phyloP scores from a whole-genome alignment of 1,140 invertebrate genomes.

The Tetramorium alpestre region DNA sequence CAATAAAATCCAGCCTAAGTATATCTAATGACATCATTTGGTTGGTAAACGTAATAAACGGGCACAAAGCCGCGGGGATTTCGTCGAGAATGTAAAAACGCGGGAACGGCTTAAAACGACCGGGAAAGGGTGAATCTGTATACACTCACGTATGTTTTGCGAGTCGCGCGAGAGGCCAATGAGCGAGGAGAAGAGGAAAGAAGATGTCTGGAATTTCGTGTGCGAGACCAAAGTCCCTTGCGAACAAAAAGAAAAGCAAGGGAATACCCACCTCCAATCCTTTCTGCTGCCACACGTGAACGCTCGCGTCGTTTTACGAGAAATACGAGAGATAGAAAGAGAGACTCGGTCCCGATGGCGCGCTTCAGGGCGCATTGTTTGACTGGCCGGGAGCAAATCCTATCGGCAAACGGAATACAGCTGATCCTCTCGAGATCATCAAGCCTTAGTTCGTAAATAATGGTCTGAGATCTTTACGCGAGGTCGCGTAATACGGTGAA shows the following conservation, averaged over 20 bases:
- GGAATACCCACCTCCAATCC: slow-evolving; percentile 50
- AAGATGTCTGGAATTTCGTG: slow-evolving; percentile 68
- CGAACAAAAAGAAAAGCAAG: slow-evolving; percentile 58
- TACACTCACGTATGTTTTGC: slow-evolving; percentile 19
- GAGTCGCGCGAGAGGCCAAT: not conserved
- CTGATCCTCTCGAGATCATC: slow-evolving; percentile 56
- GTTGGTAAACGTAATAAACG: slow-evolving; percentile 74
- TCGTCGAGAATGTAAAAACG: slow-evolving; percentile 76
- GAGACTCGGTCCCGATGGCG: slow-evolving; percentile 2
- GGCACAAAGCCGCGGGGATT: slow-evolving; percentile 74
- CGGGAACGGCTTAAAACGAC: slow-evolving; percentile 61
- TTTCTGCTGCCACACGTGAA: slow-evolving; percentile 57
- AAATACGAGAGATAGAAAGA: slow-evolving; percentile 55
- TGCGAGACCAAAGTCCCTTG: slow-evolving; percentile 22
- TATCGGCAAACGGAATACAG: slow-evolving; percentile 50
- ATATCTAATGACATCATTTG: slow-evolving; percentile 82
- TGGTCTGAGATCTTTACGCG: slow-evolving; percentile 18
- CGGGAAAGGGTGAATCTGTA: slow-evolving; percentile 39
- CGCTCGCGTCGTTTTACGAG: slow-evolving; percentile 52
- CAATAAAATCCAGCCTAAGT: slow-evolving; percentile 80
- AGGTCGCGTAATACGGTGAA: slow-evolving; percentile 44
- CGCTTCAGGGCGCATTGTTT: slow-evolving; percentile 52
- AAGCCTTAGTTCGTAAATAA: slow-evolving; percentile 52
- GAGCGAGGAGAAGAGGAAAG: not conserved
- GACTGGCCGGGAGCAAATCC: slow-evolving; percentile 49